These are phyloP conservation scores for Clarias batrachus DNA, from an alignment of 2,113 vertebrate genomes.

Conservation along the genomic window DNA sequence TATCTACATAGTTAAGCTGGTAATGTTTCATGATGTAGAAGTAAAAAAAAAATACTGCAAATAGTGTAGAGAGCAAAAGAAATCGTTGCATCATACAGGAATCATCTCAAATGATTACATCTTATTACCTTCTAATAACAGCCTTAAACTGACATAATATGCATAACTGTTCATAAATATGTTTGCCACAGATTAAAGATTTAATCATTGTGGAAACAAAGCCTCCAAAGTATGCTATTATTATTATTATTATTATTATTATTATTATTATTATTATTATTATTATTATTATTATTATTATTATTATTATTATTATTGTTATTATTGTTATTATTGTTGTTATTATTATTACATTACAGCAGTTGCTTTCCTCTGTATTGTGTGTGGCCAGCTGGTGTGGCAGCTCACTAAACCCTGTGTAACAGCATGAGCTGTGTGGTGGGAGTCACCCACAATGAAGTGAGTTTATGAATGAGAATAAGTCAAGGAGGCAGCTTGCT, in stretches of 20 bases:
- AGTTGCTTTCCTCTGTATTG: neutral
- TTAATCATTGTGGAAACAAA: neutral
- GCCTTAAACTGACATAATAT: neutral
- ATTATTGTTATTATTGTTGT: neutral
- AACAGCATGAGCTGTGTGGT: constrained; percentile 13
- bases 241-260: neutral
- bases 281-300: neutral
- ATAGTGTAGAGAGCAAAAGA: neutral
- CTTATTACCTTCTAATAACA: neutral
- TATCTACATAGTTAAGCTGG: neutral
- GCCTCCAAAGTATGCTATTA: neutral
- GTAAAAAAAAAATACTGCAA: neutral
- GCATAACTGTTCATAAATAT: neutral
- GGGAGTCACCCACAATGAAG: constrained; percentile 10
- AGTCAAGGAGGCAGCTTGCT: constrained; percentile 38
- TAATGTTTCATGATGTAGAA: neutral
- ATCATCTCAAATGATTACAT: neutral
- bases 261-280: neutral
- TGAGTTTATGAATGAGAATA: constrained; percentile 49
- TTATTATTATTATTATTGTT: neutral
- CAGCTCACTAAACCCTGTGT: constrained; percentile 3
- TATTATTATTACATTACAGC: neutral
- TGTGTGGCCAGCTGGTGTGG: neutral
- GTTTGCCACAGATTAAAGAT: neutral
- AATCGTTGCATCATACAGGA: neutral